phyloP scores from a whole-genome alignment of 2,113 vertebrate genomes.

The Syngnathus floridae region DNA sequence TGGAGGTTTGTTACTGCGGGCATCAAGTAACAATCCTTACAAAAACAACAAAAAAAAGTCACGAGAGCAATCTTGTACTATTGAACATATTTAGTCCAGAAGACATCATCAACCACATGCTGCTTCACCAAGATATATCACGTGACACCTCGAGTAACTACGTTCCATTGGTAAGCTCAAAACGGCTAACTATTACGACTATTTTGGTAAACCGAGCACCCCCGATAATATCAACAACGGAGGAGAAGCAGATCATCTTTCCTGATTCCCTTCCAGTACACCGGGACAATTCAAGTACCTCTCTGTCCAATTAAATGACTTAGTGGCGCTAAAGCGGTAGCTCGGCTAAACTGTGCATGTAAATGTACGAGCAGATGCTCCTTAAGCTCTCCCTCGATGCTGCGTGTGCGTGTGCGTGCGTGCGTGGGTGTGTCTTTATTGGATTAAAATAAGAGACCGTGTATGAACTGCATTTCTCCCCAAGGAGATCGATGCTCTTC shows the following conservation, averaged over 20 bases:
- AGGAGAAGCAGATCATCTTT: background rate
- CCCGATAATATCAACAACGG: background rate
- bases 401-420: background rate
- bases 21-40: slow-evolving; percentile 45
- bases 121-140: background rate
- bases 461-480: background rate
- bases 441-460: background rate
- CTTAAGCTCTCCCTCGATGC: slow-evolving; percentile 4
- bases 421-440: slow-evolving; percentile 2
- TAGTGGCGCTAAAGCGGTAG: slow-evolving; percentile 3
- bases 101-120: too few species aligned
- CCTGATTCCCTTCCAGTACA: slow-evolving; percentile 1
- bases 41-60: background rate
- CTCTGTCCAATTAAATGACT: slow-evolving; percentile 9
- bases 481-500: background rate
- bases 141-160: too few species aligned
- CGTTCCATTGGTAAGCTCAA: background rate
- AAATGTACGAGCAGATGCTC: slow-evolving; percentile 7
- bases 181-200: background rate
- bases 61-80: background rate
- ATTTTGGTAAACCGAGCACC: background rate
- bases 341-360: slow-evolving; percentile 5
- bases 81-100: background rate
- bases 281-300: slow-evolving; percentile 4
- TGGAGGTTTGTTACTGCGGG: slow-evolving; percentile 49